Evolutionary conservation across 1,140 invertebrate genomes (phyloP).

Genomic region (Olivierus martensii): DNA sequence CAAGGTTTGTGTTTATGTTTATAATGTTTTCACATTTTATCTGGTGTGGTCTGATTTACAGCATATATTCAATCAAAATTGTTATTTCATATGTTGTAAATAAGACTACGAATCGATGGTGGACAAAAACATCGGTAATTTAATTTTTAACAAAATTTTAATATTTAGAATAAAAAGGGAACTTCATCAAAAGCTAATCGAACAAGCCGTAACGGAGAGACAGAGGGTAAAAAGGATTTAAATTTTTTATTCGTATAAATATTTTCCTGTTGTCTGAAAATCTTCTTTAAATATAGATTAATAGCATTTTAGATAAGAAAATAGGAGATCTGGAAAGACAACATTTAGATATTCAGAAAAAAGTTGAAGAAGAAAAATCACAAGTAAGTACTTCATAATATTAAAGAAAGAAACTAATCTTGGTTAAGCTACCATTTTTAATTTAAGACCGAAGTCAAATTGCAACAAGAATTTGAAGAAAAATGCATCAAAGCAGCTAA

Average conservation of each 20-base stretch:
- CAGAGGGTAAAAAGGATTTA: conserved; percentile 24
- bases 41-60: conserved; percentile 40
- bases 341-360: conserved; percentile 14
- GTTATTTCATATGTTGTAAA: too few species aligned
- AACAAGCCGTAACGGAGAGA: conserved; percentile 30
- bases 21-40: neutral
- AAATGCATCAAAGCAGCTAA: too few species aligned
- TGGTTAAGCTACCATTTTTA: neutral
- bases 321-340: conserved; percentile 15
- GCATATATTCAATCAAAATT: conserved; percentile 29
- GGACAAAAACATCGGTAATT: too few species aligned
- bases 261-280: neutral
- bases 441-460: neutral
- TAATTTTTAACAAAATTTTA: neutral
- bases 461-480: conserved; percentile 8
- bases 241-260: too few species aligned
- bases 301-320: conserved; percentile 15
- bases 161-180: conserved; percentile 33
- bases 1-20: conserved; percentile 33
- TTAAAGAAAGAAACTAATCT: neutral
- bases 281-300: conserved; percentile 11
- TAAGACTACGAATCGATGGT: too few species aligned
- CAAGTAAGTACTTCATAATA: conserved; percentile 3
- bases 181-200: conserved; percentile 31
- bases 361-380: conserved; percentile 19